Base-by-base conservation (phyloP, 2,113 vertebrate species). In the Globicephala melas region DNA sequence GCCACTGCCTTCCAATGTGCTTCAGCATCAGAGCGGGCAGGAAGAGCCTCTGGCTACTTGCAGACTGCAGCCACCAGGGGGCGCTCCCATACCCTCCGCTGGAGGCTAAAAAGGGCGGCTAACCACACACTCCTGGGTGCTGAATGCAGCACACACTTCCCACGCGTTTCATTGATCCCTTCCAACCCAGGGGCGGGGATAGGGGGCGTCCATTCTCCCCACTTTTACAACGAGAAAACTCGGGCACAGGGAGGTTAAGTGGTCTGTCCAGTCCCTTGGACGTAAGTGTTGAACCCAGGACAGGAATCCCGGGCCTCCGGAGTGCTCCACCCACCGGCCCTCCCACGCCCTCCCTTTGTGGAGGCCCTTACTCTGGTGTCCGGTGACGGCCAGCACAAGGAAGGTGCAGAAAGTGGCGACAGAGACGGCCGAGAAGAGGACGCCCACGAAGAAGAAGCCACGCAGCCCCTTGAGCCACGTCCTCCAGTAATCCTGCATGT, bases 401-500 rank as follows among this genome's bases (percentile, higher is more conserved):
- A 99, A 99, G 8, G 98, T 94, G 97, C 99, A 98, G 97, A 99
- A 99, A 50, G 99, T 99, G 33, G 99, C 94, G 2, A 99, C 14
- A 2, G 99, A 99, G 84, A 99, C 89, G 10, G 98, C 21, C 0
- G 98, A 99, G 98, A 99, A 99, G 97, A 99, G 93, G 81, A 99
- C 55, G 0, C 99, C 99, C 0, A 99, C 97, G 89, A 98, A 96
- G 96, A 99, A 98, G 98, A 99, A 99, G 98, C 99, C 99, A 87
- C 98, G 99, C 88, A 99, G 98, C 14, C 99, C 99, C 97, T 99
- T 99, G 58, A 99, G 98, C 99, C 99, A 99, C 50, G 99, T 99
- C 97, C 99, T 99, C 99, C 99, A 99, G 98, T 99, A 99, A 98
- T 99, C 99, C 98, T 99, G 99, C 96, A 99, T 98, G 98, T 99